Evolutionary conservation across 2,797 vertebrate genomes (phyloP), one percentile per base, ranked within the genome.

Genomic region (Myoxocephalus aenaeus): DNA sequence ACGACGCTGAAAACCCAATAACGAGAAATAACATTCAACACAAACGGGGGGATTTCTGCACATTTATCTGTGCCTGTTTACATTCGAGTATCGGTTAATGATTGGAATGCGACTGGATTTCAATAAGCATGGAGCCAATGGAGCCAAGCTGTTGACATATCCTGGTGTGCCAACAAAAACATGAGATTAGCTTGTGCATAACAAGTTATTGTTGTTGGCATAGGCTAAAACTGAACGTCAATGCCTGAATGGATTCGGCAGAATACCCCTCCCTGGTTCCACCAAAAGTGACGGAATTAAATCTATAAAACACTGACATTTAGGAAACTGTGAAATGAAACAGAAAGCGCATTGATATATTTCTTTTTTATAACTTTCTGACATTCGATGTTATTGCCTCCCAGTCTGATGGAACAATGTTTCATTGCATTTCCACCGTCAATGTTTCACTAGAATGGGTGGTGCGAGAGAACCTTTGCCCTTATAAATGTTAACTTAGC

Each of bases 111-210:
- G 9, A 27, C 4, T 77, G 14, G 13, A 75, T 72, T 84, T 70
- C 46, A 50, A 70, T 70, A 57, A 51, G 32, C 17, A 3, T 67
- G 54, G 22, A 65, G 62, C 40, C 56, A 36, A 38, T 22, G 44
- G 65, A 27, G 69, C 44, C 13, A 46, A 25, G 62, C 61, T 86
- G 79, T 81, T 89, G 82, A 89, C 69, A 79, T 87, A 83, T 79
- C 75, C 80, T 62, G 25, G 75, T 80, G 48, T 66, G 71, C 42
- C 44, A 58, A 76, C 75, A 34, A 77, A 70, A 42, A 77, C 73
- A 54, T 22, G 8, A 87, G 85, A 83, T 92, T 87, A 86, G 53
- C 64, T 22, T 38, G 34, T 71, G 75, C 69, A 83, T 79, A 65
- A 59, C 84, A 86, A 77, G 48, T 38, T 65, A 71, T 61, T 83